phyloP scores from a whole-genome alignment of 1,140 invertebrate genomes.

The Sitobion miscanthi region DNA sequence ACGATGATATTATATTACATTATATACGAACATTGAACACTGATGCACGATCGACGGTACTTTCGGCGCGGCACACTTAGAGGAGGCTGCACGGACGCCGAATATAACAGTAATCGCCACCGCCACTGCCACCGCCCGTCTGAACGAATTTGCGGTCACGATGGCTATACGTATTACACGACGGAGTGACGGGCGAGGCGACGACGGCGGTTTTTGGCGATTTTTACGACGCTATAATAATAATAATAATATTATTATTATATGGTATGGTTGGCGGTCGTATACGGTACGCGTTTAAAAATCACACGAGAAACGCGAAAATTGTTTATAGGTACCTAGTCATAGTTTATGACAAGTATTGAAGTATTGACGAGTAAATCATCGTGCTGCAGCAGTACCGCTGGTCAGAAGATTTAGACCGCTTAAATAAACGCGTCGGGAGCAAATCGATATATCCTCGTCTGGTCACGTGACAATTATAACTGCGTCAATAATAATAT shows the following conservation, averaged over 20 bases:
- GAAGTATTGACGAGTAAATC: no score
- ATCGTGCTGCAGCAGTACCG: neutral
- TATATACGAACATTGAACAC: neutral
- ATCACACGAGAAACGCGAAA: neutral
- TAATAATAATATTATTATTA: neutral
- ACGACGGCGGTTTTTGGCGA: neutral
- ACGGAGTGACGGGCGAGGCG: neutral
- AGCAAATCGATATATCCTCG: neutral
- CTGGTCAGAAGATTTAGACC: neutral
- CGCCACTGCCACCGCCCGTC: neutral
- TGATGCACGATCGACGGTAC: neutral
- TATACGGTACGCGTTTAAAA: neutral
- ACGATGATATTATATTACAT: neutral
- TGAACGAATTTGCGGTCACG: slow-evolving; percentile 16
- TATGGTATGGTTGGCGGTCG: neutral
- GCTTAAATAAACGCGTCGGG: neutral
- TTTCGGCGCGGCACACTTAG: slow-evolving; percentile 17
- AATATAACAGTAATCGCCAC: slow-evolving; percentile 33
- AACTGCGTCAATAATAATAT: neutral
- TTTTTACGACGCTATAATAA: neutral
- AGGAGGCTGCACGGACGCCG: neutral
- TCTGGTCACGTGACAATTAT: neutral
- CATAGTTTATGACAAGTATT: neutral
- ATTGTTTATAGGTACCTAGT: neutral
- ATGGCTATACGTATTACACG: neutral